phyloP scores from a whole-genome alignment of 2,888 invertebrate genomes.

The Brachyptera putata region DNA sequence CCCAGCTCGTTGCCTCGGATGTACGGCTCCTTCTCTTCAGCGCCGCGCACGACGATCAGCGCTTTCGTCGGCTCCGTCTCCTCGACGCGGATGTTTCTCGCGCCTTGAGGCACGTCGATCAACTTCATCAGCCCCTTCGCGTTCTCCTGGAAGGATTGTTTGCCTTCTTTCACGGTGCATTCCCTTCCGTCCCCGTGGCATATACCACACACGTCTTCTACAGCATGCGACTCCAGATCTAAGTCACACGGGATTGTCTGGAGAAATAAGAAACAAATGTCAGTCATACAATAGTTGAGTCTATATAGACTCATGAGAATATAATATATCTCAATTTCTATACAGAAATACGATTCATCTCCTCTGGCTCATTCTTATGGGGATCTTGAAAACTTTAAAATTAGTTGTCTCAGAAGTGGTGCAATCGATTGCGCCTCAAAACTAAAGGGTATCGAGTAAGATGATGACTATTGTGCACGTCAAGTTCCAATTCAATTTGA shows the following conservation, averaged over 20 bases:
- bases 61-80: constrained; percentile 51
- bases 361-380: too few species aligned
- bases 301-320: too few species aligned
- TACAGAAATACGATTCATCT: too few species aligned
- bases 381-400: too few species aligned
- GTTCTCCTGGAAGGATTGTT: constrained; percentile 39
- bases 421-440: too few species aligned
- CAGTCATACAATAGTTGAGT: too few species aligned
- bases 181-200: constrained; percentile 60
- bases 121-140: constrained; percentile 38
- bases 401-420: too few species aligned
- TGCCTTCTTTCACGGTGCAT: constrained; percentile 44
- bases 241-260: constrained; percentile 55
- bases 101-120: constrained; percentile 48
- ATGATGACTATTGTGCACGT: too few species aligned
- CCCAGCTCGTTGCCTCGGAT: constrained; percentile 47
- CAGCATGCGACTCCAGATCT: constrained; percentile 50
- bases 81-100: constrained; percentile 50
- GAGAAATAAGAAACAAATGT: not conserved
- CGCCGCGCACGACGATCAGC: constrained; percentile 48
- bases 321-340: too few species aligned
- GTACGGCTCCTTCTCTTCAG: constrained; percentile 44
- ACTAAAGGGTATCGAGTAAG: too few species aligned
- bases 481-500: too few species aligned
- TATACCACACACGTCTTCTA: constrained; percentile 58